Percentiles rank a stretch among this genome's conserved stretches.
Evolutionary conservation across 1,140 invertebrate species (phyloP).

Genomic region (Drosophila busckii): DNA sequence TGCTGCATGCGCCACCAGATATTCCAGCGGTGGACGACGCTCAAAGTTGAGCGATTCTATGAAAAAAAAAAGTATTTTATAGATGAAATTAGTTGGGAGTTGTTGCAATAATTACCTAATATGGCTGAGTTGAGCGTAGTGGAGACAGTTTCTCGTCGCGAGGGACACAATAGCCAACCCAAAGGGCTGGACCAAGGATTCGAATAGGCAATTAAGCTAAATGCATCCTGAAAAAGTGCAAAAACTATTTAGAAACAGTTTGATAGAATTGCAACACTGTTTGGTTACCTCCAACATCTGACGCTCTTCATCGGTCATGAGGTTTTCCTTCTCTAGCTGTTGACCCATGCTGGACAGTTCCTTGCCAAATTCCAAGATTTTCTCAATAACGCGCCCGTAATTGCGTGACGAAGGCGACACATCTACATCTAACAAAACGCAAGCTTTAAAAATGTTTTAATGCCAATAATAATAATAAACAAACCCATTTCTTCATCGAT

Average conservation of each 20-base stretch:
- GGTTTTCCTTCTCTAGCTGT: conserved; percentile 89
- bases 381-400: conserved; percentile 90
- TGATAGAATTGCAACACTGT: too few species aligned
- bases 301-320: conserved; percentile 91
- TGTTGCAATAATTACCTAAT: conserved; percentile 83
- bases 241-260: conserved; percentile 9
- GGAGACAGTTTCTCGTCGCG: conserved; percentile 95
- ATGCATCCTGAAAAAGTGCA: conserved; percentile 88
- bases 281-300: conserved; percentile 91
- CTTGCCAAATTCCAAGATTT: conserved; percentile 95
- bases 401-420: conserved; percentile 80
- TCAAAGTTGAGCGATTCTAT: conserved; percentile 93
- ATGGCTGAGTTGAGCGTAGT: conserved; percentile 98
- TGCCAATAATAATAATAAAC: conserved; percentile 8
- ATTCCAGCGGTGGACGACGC: conserved; percentile 93
- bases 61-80: background rate
- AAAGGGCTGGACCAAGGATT: conserved; percentile 98
- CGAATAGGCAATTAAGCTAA: conserved; percentile 97
- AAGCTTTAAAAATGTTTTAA: background rate
- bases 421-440: conserved; percentile 78
- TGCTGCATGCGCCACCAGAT: conserved; percentile 92
- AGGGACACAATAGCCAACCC: conserved; percentile 95
- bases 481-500: conserved; percentile 85
- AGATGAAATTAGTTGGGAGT: background rate
- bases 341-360: conserved; percentile 95